Conservation (phyloP, 2,888 invertebrate genomes). For the Heliothis peltigera region DNA sequence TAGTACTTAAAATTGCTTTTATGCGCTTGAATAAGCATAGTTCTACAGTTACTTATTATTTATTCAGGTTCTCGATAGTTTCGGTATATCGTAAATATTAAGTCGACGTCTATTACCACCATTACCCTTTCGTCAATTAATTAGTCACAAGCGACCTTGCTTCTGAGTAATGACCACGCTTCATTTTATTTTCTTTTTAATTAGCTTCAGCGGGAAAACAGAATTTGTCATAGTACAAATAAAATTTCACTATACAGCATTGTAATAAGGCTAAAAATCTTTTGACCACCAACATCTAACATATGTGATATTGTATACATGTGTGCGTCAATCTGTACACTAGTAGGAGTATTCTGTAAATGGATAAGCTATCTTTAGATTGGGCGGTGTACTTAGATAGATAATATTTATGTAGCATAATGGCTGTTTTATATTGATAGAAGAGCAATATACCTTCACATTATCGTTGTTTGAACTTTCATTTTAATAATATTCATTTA, state of each 20-base stretch:
- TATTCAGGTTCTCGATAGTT: slow-evolving; percentile 27
- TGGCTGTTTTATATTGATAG: slow-evolving; percentile 66
- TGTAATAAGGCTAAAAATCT: slow-evolving; percentile 57
- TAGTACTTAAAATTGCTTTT: not conserved
- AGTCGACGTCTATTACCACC: slow-evolving; percentile 63
- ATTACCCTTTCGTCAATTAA: slow-evolving; percentile 77
- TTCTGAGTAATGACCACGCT: slow-evolving; percentile 74
- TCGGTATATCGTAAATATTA: slow-evolving; percentile 64
- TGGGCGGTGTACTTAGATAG: slow-evolving; percentile 62
- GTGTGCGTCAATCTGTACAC: slow-evolving; percentile 58
- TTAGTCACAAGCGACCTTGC: slow-evolving; percentile 76
- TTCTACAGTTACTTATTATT: slow-evolving; percentile 6
- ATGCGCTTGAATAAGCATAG: not conserved
- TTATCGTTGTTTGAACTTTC: slow-evolving; percentile 30
- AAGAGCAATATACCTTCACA: slow-evolving; percentile 32
- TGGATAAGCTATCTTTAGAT: slow-evolving; percentile 69
- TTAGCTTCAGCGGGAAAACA: slow-evolving; percentile 70
- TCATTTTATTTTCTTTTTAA: slow-evolving; percentile 80
- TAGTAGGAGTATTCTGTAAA: slow-evolving; percentile 65
- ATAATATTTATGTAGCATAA: slow-evolving; percentile 61
- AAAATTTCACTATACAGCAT: slow-evolving; percentile 39
- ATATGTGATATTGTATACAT: slow-evolving; percentile 53
- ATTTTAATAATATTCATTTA: slow-evolving; percentile 10
- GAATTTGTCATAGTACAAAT: slow-evolving; percentile 42
- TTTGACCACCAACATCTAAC: slow-evolving; percentile 35